A percentile compares a stretch with the other conserved stretches of the same genome.
Conservation (phyloP, 2,888 invertebrate genomes). For the Heteropelma amictum region DNA sequence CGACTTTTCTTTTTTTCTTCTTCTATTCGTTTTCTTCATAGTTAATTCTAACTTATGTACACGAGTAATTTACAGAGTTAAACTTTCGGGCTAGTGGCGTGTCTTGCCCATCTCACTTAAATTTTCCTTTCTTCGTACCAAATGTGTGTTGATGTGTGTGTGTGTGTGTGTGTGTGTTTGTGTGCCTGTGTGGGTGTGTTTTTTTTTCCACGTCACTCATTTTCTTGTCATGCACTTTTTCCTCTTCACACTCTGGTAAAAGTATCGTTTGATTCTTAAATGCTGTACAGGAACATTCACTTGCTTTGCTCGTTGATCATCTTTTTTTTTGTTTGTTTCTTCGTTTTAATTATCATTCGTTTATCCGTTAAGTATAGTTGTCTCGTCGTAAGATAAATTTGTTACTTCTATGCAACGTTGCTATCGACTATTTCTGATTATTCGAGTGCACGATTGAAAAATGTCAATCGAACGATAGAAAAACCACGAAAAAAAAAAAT, state of each 20-base stretch:
- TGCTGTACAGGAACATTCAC: constrained; percentile 77
- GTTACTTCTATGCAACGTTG: constrained; percentile 62
- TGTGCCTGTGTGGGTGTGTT: constrained; percentile 30
- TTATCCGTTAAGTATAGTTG: constrained; percentile 64
- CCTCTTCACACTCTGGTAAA: constrained; percentile 61
- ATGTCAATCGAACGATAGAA: constrained; percentile 55
- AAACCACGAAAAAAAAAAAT: constrained; percentile 24
- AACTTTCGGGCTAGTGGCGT: constrained; percentile 65
- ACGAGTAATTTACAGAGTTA: constrained; percentile 72
- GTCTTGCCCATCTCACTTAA: constrained; percentile 41
- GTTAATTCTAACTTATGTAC: constrained; percentile 68
- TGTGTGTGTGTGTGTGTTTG: constrained; percentile 45
- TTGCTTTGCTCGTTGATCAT: constrained; percentile 66
- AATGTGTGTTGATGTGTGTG: constrained; percentile 47
- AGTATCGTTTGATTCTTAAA: constrained; percentile 76
- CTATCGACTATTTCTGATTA: constrained; percentile 56
- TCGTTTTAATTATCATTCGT: constrained; percentile 58
- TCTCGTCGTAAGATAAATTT: constrained; percentile 66
- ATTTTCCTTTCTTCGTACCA: constrained; percentile 58
- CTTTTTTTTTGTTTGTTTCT: constrained; percentile 52
- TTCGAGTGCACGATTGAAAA: constrained; percentile 59
- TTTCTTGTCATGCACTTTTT: constrained; percentile 23
- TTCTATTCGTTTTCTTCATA: constrained; percentile 41
- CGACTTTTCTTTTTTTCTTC: constrained; percentile 26
- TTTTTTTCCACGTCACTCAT: constrained; percentile 20